Conservation (phyloP, 2,113 vertebrate genomes). For the Chaenocephalus aceratus region DNA sequence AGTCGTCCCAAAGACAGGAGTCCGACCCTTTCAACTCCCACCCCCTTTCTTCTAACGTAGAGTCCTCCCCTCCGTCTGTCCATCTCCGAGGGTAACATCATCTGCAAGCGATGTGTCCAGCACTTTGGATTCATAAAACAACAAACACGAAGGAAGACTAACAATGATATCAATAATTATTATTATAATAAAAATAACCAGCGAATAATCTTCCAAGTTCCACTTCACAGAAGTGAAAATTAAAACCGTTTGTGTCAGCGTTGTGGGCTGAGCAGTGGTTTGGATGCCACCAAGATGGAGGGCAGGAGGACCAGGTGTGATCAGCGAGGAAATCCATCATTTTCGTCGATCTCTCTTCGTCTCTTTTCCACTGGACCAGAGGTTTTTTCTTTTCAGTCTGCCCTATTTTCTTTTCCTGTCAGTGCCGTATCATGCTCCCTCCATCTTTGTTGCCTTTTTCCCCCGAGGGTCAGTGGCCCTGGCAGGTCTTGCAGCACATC, state of each 20-base stretch:
- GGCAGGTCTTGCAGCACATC: slow-evolving; percentile 99
- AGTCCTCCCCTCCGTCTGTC: slow-evolving; percentile 39
- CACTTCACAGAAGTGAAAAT: slow-evolving; percentile 99
- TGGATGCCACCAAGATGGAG: slow-evolving; percentile 88
- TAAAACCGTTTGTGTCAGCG: slow-evolving; percentile 88
- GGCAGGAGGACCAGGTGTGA: slow-evolving; percentile 82
- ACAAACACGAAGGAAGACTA: slow-evolving; percentile 76
- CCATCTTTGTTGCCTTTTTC: slow-evolving; percentile 54
- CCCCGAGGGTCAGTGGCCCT: slow-evolving; percentile 92
- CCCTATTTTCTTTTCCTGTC: slow-evolving; percentile 36
- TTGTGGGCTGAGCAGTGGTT: slow-evolving; percentile 95
- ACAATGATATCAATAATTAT: slow-evolving; percentile 79
- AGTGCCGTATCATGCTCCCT: slow-evolving; percentile 74
- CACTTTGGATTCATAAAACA: slow-evolving; percentile 89
- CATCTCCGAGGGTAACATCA: slow-evolving; percentile 83
- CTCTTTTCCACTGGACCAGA: slow-evolving; percentile 27
- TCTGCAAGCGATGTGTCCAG: slow-evolving; percentile 93
- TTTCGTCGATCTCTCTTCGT: slow-evolving; percentile 42
- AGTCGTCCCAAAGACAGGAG: slow-evolving; percentile 51
- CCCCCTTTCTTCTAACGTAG: not conserved
- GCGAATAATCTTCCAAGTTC: slow-evolving; percentile 85
- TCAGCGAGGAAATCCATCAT: slow-evolving; percentile 70
- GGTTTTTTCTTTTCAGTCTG: slow-evolving; percentile 27
- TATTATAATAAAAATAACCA: slow-evolving; percentile 87
- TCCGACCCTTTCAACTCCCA: not conserved